Evolutionary conservation across 2,888 invertebrate genomes (phyloP), one percentile per base, ranked within the genome.

Genomic region (Teleiodes luculella): DNA sequence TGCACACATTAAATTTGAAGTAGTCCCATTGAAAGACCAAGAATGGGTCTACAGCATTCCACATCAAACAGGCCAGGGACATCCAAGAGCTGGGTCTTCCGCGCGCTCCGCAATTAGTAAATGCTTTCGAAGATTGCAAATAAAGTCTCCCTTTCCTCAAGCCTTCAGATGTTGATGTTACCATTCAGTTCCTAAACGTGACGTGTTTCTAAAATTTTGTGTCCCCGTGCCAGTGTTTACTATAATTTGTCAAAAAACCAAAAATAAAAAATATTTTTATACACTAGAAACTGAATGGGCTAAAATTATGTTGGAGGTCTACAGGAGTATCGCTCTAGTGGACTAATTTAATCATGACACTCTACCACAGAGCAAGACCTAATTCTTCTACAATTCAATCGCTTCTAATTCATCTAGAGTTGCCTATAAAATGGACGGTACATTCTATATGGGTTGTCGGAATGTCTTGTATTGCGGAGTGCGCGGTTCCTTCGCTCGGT

Each of bases 11-110:
- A 73, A 80, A 18, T 20, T 69, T 69, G 67, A 74, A 75, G 72
- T 70, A 69, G 67, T 61, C 63, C 59, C 60, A 74, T 71, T 66
- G 72, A 72, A 74, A 73, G 75, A 79, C 79, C 80, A 73, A 59
- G 63, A 64, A 76, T 67, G 60, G 76, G 77, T 74, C 76, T 64
- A 68, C 76, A 75, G 83, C 88, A 89, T 88, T 88, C 87, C 86
- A 89, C 86, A 86, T 76, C 74, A 66, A 81, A 78, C 83, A 78
- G 59, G 72, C 80, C 83, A 80, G 70, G 76, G 74, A 66, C 83
- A 86, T 80, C 74, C 79, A 84, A 71, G 65, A 41, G 74, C 75
- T 69, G 66, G 65, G 69, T 65, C 64, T 72, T 65, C 84, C 83
- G 80, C 86, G 87, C 88, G 78, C 83, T 86, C 86, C 88, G 85